Evolutionary conservation across 2,888 invertebrate species (phyloP).

Genomic region (Heliconius ethilla): DNA sequence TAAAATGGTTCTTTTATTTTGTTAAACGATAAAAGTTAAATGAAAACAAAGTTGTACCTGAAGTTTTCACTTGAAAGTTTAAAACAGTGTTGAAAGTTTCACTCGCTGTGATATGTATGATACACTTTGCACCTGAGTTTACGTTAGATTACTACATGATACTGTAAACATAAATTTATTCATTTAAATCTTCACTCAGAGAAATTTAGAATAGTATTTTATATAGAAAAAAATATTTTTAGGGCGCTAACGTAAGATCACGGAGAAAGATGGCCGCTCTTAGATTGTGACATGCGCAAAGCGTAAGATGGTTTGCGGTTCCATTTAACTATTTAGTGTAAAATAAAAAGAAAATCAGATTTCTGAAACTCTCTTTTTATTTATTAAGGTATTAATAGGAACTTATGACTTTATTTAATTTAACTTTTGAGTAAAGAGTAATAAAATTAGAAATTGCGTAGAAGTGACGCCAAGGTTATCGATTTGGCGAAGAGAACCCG

Average conservation of each 20-base stretch:
- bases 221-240: not conserved
- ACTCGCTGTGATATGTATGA: not conserved
- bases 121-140: not conserved
- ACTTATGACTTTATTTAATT: not conserved
- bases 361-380: not conserved
- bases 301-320: not conserved
- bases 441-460: slow-evolving; percentile 29
- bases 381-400: not conserved
- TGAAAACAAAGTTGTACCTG: not conserved
- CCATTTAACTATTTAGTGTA: not conserved
- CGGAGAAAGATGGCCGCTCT: not conserved
- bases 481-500: slow-evolving; percentile 51
- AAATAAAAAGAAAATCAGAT: not conserved
- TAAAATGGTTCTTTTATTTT: not conserved
- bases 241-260: not conserved
- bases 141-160: not conserved
- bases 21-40: not conserved
- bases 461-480: slow-evolving; percentile 48
- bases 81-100: slow-evolving; percentile 13
- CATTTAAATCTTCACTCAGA: not conserved
- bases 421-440: not conserved
- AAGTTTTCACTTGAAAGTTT: slow-evolving; percentile 16
- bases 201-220: not conserved
- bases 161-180: not conserved
- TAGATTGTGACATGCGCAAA: slow-evolving; percentile 26